Conservation (phyloP, 2,113 vertebrate species). For the Amazona vittata region DNA sequence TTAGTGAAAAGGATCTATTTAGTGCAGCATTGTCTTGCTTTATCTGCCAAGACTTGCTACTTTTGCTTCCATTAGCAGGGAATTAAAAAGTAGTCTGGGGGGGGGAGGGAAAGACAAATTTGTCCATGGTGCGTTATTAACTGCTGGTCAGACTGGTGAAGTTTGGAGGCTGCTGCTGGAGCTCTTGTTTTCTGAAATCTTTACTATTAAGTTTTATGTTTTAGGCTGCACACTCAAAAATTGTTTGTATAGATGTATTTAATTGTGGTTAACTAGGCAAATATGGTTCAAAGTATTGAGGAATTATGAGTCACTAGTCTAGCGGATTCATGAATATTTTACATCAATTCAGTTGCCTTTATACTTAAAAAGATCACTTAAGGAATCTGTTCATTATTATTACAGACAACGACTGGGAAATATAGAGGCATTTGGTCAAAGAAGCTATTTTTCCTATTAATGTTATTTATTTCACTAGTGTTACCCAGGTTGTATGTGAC, state of each 20-base stretch:
- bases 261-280: background rate
- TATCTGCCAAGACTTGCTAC: background rate
- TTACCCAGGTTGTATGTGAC: background rate
- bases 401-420: background rate
- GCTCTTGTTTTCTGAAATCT: background rate
- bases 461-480: background rate
- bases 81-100: background rate
- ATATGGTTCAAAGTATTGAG: background rate
- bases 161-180: background rate
- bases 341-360: background rate
- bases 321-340: background rate
- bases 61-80: background rate
- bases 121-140: background rate
- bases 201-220: background rate
- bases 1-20: background rate
- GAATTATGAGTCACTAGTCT: background rate
- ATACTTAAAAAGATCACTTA: background rate
- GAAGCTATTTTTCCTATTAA: background rate
- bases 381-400: background rate
- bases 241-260: background rate
- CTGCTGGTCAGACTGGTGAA: background rate
- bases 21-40: background rate
- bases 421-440: background rate
- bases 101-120: background rate
- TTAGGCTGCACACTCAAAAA: background rate